Conservation (phyloP, 2,888 invertebrate genomes). For the Dryadula phaetusa region DNA sequence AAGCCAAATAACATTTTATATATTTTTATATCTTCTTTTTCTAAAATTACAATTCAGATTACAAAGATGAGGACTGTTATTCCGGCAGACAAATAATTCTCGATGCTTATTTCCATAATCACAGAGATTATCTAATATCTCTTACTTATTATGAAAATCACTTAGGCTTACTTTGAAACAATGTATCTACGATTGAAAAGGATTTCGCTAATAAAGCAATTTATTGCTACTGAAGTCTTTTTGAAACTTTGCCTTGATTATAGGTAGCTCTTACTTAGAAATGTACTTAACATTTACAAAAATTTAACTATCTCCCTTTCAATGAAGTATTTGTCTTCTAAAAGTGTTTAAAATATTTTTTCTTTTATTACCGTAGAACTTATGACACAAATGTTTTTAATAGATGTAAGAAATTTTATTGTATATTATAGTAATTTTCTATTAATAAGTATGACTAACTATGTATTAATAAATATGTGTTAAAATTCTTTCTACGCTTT, state of each 20-base stretch:
- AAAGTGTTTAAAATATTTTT: neutral
- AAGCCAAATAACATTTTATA: too few species aligned
- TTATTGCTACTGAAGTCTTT: constrained; percentile 4
- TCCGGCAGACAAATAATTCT: constrained; percentile 8
- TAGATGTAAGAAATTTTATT: neutral
- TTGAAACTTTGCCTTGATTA: neutral
- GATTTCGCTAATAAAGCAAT: constrained; percentile 25
- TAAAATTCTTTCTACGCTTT: too few species aligned
- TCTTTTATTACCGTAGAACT: neutral
- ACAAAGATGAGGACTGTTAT: neutral
- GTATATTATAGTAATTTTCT: too few species aligned
- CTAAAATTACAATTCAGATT: neutral
- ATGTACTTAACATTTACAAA: neutral
- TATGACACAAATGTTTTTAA: neutral
- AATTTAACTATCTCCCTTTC: neutral
- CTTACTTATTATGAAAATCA: constrained; percentile 23
- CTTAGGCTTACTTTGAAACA: constrained; percentile 17
- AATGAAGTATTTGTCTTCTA: too few species aligned
- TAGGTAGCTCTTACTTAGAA: neutral
- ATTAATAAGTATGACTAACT: too few species aligned
- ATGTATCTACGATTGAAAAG: constrained; percentile 24
- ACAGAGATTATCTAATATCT: neutral
- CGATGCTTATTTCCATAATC: constrained; percentile 25
- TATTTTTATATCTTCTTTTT: too few species aligned
- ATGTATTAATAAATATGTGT: too few species aligned